Evolutionary conservation across 2,113 vertebrate species (phyloP), one percentile per base, ranked within the genome.

Genomic region (Suncus etruscus): DNA sequence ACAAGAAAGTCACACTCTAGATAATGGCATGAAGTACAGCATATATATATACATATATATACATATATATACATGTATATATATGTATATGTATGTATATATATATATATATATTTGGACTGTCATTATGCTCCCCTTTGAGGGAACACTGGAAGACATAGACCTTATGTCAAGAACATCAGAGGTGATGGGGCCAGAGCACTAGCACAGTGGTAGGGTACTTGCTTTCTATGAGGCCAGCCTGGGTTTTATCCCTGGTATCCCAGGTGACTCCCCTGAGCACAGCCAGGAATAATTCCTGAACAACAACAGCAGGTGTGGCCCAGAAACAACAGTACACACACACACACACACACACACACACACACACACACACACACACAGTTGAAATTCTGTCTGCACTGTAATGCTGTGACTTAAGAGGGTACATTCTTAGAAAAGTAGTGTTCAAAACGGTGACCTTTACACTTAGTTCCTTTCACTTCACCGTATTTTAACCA

Each of bases 401-500:
- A 10, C 11, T 48, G 0, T 1, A 39, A 1, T 58, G 12, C 74
- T 24, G 9, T 63, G 25, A n/a, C 20, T 31, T 73, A n/a, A 7
- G 22, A 7, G 12, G 45, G 69, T 39, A 31, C 16, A 85, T 9
- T 89, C 22, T n/a, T 25, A 27, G 48, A 31, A 31, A 93, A 74
- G 3, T 3, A 75, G 4, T 11, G 12, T 73, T 83, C 31, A 83
- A 31, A 91, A 79, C 51, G 1, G 87, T 72, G 85, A 39, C 29
- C 7, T 14, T 45, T 82, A 63, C 32, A 10, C 45, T 76, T 11
- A 90, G 11, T 20, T 86, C 48, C 66, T 81, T 81, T 84, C 80
- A 50, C 25, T 86, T 65, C 61, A 29, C 79, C 32, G 87, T 79
- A 18, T 68, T 94, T 63, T 80, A 11, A 72, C 66, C 82, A 91